Conservation (phyloP, 37 sponge, comb jelly and placozoan species). For the Dysidea cf. avara region DNA sequence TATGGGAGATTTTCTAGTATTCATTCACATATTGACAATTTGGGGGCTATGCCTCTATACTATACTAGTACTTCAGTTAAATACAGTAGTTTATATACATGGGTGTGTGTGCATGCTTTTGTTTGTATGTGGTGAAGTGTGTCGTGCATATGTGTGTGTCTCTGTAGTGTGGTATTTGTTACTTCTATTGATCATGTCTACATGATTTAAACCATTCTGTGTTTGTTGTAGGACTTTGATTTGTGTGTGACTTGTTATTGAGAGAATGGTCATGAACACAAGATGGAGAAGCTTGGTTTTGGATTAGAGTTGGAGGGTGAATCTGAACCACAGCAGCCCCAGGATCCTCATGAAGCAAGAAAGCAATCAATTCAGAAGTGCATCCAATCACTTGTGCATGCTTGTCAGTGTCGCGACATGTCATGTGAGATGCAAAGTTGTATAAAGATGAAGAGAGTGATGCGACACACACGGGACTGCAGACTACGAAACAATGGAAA, state of each 20-base stretch:
- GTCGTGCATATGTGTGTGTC: no score
- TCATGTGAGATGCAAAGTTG: slow-evolving; percentile 83
- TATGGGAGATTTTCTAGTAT: no score
- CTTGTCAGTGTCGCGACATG: slow-evolving; percentile 76
- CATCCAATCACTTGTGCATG: slow-evolving; percentile 87
- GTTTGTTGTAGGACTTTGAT: slow-evolving; percentile 85
- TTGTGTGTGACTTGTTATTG: slow-evolving; percentile 88
- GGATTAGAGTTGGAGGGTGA: slow-evolving; percentile 24
- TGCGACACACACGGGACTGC: slow-evolving; percentile 85
- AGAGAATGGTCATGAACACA: slow-evolving; percentile 71
- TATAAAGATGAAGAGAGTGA: slow-evolving; percentile 90
- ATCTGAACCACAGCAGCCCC: no score
- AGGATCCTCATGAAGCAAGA: slow-evolving; percentile 6
- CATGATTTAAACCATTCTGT: no score
- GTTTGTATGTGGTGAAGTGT: no score
- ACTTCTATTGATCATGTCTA: no score
- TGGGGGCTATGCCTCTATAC: no score
- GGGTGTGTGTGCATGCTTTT: no score
- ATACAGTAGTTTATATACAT: no score
- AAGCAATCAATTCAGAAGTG: slow-evolving; percentile 79
- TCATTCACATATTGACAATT: no score
- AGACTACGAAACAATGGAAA: slow-evolving; percentile 55
- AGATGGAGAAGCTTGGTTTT: slow-evolving; percentile 79
- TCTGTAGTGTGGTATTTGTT: no score
- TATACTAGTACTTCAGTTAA: no score